These are phyloP conservation scores for Sogatella furcifera DNA, from an alignment of 1,140 invertebrate species.

Conservation along the genomic window DNA sequence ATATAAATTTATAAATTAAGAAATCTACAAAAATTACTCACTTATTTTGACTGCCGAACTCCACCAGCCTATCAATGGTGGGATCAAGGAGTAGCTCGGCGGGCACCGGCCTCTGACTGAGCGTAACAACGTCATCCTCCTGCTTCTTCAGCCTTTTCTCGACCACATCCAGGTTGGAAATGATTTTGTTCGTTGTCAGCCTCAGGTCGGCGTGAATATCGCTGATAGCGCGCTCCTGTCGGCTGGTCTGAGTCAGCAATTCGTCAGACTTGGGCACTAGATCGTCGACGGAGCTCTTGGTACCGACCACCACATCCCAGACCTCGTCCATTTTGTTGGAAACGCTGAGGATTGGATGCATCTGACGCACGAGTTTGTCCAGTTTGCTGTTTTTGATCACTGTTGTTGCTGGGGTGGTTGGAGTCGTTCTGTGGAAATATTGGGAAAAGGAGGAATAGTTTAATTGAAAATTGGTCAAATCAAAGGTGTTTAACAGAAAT, in stretches of 20 bases:
- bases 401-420: conserved; percentile 31
- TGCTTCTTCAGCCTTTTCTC: conserved; percentile 73
- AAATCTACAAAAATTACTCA: too few relatives aligned
- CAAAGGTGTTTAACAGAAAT: too few relatives aligned
- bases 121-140: conserved; percentile 58
- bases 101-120: conserved; percentile 52
- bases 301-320: conserved; percentile 77
- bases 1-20: too few relatives aligned
- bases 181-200: conserved; percentile 73
- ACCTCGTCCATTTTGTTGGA: conserved; percentile 78
- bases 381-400: conserved; percentile 56
- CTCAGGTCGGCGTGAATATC: conserved; percentile 76
- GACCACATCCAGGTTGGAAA: conserved; percentile 74
- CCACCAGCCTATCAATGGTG: conserved; percentile 60
- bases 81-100: conserved; percentile 62
- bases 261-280: conserved; percentile 76
- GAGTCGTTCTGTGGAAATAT: conserved; percentile 15
- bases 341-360: conserved; percentile 69
- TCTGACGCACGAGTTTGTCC: conserved; percentile 62
- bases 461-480: too few relatives aligned
- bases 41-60: conserved; percentile 46
- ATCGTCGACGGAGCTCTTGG: conserved; percentile 73
- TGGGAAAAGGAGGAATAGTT: conserved; percentile 11
- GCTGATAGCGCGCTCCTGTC: conserved; percentile 75
- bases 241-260: conserved; percentile 68